A percentile compares a stretch with the other conserved stretches of the same genome.
Conservation (phyloP, 2,113 vertebrate species). For the Scatophagus argus region DNA sequence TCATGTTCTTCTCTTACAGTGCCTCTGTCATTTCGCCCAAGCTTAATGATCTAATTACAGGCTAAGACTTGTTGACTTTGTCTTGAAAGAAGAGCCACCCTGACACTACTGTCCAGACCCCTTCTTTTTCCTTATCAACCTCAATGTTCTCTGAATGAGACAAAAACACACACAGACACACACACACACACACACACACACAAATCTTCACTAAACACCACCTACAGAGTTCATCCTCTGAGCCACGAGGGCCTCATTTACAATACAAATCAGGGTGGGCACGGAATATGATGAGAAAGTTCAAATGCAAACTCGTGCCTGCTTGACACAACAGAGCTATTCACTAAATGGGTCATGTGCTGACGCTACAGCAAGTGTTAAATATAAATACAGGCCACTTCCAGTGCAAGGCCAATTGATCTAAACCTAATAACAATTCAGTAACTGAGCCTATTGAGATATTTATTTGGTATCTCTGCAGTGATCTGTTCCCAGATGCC, state of each 20-base stretch:
- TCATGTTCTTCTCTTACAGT: constrained; percentile 41
- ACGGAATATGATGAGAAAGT: constrained; percentile 54
- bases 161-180: no score
- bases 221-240: constrained; percentile 51
- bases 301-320: constrained; percentile 69
- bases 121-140: constrained; percentile 20
- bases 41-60: constrained; percentile 84
- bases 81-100: constrained; percentile 70
- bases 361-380: constrained; percentile 19
- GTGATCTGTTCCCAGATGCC: constrained; percentile 27
- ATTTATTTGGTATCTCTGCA: constrained; percentile 33
- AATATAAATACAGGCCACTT: constrained; percentile 1
- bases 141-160: constrained; percentile 20
- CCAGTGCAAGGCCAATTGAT: constrained; percentile 5
- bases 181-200: no score
- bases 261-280: constrained; percentile 82
- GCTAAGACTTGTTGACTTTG: constrained; percentile 79
- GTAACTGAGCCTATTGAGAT: constrained; percentile 6
- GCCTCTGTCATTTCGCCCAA: constrained; percentile 53
- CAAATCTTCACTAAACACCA: constrained; percentile 34
- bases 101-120: constrained; percentile 62
- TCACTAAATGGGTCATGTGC: constrained; percentile 39
- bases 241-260: constrained; percentile 76
- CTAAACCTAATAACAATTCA: constrained; percentile 16
- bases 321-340: constrained; percentile 63